A percentile compares a stretch with the other conserved stretches of the same genome.
These are phyloP conservation scores for Vanacampus margaritifer DNA, from an alignment of 2,113 vertebrate genomes.

Conservation along the genomic window DNA sequence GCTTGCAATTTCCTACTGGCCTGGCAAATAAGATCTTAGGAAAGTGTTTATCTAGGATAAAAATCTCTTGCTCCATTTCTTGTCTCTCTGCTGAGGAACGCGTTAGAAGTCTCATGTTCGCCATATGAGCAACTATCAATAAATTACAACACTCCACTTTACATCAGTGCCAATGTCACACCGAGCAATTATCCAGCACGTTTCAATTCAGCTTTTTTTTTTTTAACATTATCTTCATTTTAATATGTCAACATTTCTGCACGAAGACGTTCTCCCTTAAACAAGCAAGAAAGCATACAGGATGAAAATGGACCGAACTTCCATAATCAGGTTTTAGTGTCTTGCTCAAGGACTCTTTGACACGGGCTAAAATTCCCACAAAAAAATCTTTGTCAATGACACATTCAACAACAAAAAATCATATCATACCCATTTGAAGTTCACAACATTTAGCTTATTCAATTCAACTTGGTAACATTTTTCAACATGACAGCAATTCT, in stretches of 20 bases:
- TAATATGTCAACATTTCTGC: neutral
- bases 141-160: conserved; percentile 11
- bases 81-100: conserved; percentile 15
- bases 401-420: no score
- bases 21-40: conserved; percentile 48
- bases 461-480: no score
- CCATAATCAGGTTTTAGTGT: no score
- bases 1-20: conserved; percentile 60
- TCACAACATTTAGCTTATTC: no score
- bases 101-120: conserved; percentile 11
- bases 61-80: conserved; percentile 60
- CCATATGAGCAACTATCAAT: conserved; percentile 21
- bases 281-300: no score
- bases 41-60: conserved; percentile 71
- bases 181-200: conserved; percentile 7
- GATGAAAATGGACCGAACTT: no score
- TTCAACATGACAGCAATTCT: no score
- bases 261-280: neutral
- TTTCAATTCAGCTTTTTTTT: conserved; percentile 7
- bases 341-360: no score
- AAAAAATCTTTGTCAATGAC: no score
- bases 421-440: no score
- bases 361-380: no score
- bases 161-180: conserved; percentile 10
- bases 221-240: neutral